Evolutionary conservation across 2,113 vertebrate species (phyloP).

Genomic region (Chlorodrepanis virens): DNA sequence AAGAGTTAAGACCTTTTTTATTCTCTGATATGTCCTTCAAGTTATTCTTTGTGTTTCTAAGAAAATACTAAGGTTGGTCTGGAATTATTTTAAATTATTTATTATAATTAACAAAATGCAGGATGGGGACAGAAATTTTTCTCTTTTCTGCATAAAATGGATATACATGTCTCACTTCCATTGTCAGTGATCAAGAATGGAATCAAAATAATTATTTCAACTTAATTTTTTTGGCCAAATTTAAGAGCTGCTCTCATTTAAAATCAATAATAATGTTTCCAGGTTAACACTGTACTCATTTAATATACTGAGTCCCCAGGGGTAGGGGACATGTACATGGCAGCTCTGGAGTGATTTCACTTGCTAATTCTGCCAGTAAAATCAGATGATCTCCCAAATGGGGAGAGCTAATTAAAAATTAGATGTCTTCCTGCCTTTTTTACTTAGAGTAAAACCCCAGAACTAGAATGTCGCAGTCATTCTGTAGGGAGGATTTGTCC

Average conservation of each 20-base stretch:
- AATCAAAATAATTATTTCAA: constrained; percentile 7
- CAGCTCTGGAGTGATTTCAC: constrained; percentile 39
- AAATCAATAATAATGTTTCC: constrained; percentile 47
- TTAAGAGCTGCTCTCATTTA: constrained; percentile 12
- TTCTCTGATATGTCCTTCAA: not conserved
- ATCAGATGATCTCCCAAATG: constrained; percentile 57
- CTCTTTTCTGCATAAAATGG: not conserved
- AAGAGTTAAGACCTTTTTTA: not conserved
- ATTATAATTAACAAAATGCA: not conserved
- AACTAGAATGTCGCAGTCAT: constrained; percentile 1
- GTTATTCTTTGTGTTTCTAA: not conserved
- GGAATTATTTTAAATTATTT: not conserved
- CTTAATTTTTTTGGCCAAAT: not conserved
- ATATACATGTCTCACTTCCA: not conserved
- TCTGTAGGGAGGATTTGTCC: constrained; percentile 19
- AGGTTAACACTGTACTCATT: constrained; percentile 41
- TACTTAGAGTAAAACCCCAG: constrained; percentile 29
- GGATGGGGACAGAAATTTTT: not conserved
- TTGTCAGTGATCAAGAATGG: not conserved
- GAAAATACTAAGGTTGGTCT: not conserved
- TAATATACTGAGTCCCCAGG: not conserved
- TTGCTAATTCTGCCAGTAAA: constrained; percentile 46
- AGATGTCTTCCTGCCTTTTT: constrained; percentile 39
- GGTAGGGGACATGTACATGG: constrained; percentile 43
- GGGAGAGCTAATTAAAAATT: constrained; percentile 61